These are phyloP conservation scores for Oncorhynchus tshawytscha DNA, from an alignment of 2,113 vertebrate species.

Conservation along the genomic window DNA sequence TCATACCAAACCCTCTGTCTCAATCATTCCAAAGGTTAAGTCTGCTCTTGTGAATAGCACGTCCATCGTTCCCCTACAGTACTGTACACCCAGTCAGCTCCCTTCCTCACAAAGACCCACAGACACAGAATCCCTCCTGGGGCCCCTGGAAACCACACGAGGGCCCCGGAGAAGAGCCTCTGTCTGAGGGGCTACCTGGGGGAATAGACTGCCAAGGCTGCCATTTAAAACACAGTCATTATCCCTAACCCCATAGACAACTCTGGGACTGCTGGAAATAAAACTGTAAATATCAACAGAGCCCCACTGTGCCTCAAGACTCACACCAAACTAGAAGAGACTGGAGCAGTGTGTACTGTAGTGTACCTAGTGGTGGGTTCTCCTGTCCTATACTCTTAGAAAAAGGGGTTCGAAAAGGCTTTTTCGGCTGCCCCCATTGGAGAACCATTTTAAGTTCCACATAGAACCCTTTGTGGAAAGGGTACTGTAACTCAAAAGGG, in stretches of 20 bases:
- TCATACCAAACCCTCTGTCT: neutral
- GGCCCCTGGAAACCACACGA: slow-evolving; percentile 24
- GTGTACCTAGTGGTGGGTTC: too few species aligned
- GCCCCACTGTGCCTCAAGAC: neutral
- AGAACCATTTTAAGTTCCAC: too few species aligned
- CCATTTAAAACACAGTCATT: slow-evolving; percentile 67
- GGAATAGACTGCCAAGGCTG: slow-evolving; percentile 40
- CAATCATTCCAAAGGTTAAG: neutral
- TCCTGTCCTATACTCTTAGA: too few species aligned
- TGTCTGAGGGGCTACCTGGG: slow-evolving; percentile 7
- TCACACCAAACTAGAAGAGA: neutral
- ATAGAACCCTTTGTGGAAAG: too few species aligned
- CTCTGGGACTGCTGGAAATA: slow-evolving; percentile 56
- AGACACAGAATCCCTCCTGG: slow-evolving; percentile 22
- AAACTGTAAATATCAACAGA: slow-evolving; percentile 55
- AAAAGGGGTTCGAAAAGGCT: too few species aligned
- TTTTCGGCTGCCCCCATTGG: too few species aligned
- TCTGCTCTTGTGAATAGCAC: neutral
- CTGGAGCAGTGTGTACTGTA: too few species aligned
- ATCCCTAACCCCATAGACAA: slow-evolving; percentile 39
- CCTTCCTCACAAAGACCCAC: neutral
- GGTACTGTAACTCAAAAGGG: too few species aligned
- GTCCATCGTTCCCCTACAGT: neutral
- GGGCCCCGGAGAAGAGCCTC: slow-evolving; percentile 36
- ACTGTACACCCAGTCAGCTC: neutral